Evolutionary conservation across 2,888 invertebrate species (phyloP), one percentile per base, ranked within the genome.

Genomic region (Phrixothrix hirtus): DNA sequence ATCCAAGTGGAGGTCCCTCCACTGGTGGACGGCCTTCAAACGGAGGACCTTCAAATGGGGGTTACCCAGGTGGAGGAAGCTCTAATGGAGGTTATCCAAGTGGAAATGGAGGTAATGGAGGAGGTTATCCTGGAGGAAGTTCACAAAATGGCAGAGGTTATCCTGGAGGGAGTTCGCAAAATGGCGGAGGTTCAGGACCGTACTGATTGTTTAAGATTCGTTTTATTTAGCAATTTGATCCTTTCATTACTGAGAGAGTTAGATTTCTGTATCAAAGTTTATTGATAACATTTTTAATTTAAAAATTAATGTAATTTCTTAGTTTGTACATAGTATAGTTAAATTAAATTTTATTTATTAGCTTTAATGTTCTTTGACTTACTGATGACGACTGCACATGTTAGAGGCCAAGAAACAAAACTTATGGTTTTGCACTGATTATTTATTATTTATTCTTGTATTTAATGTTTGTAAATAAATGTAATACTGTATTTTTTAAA

Each of bases 41-140:
- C 14, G 36, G 36, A 9, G 42, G 42, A 2, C 12, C 42, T 31
- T n/a, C 21, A 13, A 27, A 41, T 16, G 27, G 38, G 2, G 38
- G 38, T 13, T 14, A 26, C 9, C 27, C 29, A 9, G 16, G 30
- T 12, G 38, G 38, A 10, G 9, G 9, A 32, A 21, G 21, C 21
- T 5, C 3, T 7, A 7, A 7, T 2, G n/a, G 60, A 30, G 54
- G 58, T 11, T 60, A 16, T 12, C 39, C 46, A 11, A 25, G 27
- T 32, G 34, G 16, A 5, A 35, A 16, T 17, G 35, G 35, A 6
- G n/a, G n/a, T n/a, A n/a, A n/a, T n/a, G 35, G 7, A 48, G 56
- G 15, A 13, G 41, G 42, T 26, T 56, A 58, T 44, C 55, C 60
- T n/a, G 55, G 63, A 25, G 63, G 66, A 9, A 65, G 65, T n/a